phyloP scores from a whole-genome alignment of 2,797 vertebrate species.

The Falco berigora region DNA sequence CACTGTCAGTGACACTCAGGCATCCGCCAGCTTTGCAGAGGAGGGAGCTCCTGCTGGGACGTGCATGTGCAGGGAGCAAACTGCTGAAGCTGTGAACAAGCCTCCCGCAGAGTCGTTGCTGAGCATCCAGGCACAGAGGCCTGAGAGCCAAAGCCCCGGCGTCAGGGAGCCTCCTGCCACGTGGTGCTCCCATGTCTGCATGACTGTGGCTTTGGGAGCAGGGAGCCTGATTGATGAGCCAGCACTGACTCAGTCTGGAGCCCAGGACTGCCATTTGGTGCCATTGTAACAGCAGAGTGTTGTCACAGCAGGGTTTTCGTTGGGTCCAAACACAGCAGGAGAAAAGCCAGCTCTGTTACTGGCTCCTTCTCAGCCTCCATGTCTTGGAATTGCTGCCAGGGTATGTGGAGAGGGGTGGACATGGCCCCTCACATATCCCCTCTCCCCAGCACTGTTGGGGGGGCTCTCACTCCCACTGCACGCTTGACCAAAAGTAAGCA shows the following conservation, averaged over 20 bases:
- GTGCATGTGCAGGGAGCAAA: background rate
- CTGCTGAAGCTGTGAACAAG: background rate
- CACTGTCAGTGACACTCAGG: background rate
- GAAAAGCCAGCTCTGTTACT: background rate
- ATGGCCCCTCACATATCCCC: too few relatives aligned
- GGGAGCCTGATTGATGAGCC: background rate
- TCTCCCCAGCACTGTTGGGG: background rate
- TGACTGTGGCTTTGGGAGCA: background rate
- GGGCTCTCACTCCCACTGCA: background rate
- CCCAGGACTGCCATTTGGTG: background rate
- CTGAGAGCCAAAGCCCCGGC: background rate
- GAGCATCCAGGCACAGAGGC: background rate
- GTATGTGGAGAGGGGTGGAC: background rate
- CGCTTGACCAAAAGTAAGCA: background rate
- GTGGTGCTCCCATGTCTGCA: accelerated
- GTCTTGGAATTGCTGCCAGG: background rate
- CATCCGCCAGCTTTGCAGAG: background rate
- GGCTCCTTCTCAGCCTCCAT: background rate
- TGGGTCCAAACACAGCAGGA: background rate
- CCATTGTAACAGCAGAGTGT: background rate
- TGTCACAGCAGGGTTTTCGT: background rate
- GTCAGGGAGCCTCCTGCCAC: background rate
- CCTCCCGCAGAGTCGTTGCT: background rate
- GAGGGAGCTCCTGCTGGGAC: background rate
- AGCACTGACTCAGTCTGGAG: background rate